A percentile compares a stretch with the other conserved stretches of the same genome.
phyloP scores from a whole-genome alignment of 2,797 vertebrate genomes.

The Poeciliopsis paucimaculata region DNA sequence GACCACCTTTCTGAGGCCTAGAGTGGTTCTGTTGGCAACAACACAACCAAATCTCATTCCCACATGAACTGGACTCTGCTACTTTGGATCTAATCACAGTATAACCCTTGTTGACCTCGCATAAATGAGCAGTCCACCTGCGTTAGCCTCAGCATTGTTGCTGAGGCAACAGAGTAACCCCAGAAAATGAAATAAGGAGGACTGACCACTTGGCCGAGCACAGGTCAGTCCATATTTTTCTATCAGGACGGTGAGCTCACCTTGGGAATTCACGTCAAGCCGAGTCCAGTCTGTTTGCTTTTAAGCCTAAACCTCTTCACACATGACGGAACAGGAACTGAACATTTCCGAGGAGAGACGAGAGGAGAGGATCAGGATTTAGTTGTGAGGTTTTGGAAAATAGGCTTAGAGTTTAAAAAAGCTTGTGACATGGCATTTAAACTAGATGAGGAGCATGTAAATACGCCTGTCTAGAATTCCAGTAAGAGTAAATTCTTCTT shows the following conservation, averaged over 20 bases:
- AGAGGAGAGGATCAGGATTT: slow-evolving; percentile 34
- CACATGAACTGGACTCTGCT: slow-evolving; percentile 54
- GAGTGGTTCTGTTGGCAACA: slow-evolving; percentile 37
- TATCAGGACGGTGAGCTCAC: slow-evolving; percentile 48
- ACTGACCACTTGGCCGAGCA: slow-evolving; percentile 55
- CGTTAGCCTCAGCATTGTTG: slow-evolving; percentile 78
- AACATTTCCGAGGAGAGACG: slow-evolving; percentile 22
- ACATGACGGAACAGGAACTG: slow-evolving; percentile 61
- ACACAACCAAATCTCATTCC: slow-evolving; percentile 50
- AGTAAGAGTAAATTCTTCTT: background rate
- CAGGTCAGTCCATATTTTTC: slow-evolving; percentile 68
- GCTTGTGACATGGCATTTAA: slow-evolving; percentile 21
- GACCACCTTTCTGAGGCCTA: background rate
- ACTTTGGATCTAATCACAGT: slow-evolving; percentile 76
- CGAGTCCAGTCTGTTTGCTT: slow-evolving; percentile 57
- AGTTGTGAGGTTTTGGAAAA: slow-evolving; percentile 40
- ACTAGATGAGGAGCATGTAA: background rate
- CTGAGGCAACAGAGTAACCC: slow-evolving; percentile 74
- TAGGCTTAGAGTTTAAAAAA: slow-evolving; percentile 38
- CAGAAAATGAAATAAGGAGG: slow-evolving; percentile 63
- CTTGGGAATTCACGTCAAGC: slow-evolving; percentile 63
- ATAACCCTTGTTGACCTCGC: slow-evolving; percentile 74
- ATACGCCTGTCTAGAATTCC: background rate
- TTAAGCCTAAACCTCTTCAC: slow-evolving; percentile 56
- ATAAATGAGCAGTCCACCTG: slow-evolving; percentile 78